Base-by-base conservation (phyloP, 2,888 invertebrate genomes). In the Gymnoscelis rufifasciata region DNA sequence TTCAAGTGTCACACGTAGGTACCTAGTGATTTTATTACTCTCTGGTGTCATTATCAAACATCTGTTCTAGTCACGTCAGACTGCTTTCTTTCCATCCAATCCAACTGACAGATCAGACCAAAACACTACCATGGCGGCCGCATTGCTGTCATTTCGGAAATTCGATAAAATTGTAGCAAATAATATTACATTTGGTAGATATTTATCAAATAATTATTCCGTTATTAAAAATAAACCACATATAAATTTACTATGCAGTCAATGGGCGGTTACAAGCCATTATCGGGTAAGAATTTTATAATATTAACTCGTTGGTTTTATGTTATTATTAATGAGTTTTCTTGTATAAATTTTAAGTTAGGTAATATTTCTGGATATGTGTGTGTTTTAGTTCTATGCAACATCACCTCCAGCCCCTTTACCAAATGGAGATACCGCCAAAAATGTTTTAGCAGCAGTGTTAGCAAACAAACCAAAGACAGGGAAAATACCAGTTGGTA, bases 401-500 rank as follows among this genome's bases (percentile, higher is more conserved):
- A 64, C 82, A 38, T 56, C 72, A 38, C 54, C 74, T 13, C 66
- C 77, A 38, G 67, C 51, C 54, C 68, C 60, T 55, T n/a, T 62
- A 14, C 68, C 66, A 41, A 70, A 73, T 7, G 48, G 68, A 19
- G 84, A 88, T 58, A 49, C 83, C 2, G 87, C 88, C n/a, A 83
- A 84, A 74, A 84, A 88, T 78, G 84, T 89, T 31, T 67, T 89
- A 62, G 87, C 89, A 40, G 87, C 86, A 5, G 87, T 88, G 51
- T 74, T 89, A 63, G 77, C 83, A 59, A 88, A 88, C 70, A 87
- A 78, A 69, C 84, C 86, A 2, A 88, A 88, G 71, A 78, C 78
- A 55, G 84, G 86, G 31, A 87, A 87, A 78, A 86, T 86, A 60
- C 88, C 88, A 63, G 78, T 84, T 68, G 88, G 88, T 88, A 74